Evolutionary conservation across 2,113 vertebrate species (phyloP), one percentile per base, ranked within the genome.

Genomic region (Hippocampus guttulatus): DNA sequence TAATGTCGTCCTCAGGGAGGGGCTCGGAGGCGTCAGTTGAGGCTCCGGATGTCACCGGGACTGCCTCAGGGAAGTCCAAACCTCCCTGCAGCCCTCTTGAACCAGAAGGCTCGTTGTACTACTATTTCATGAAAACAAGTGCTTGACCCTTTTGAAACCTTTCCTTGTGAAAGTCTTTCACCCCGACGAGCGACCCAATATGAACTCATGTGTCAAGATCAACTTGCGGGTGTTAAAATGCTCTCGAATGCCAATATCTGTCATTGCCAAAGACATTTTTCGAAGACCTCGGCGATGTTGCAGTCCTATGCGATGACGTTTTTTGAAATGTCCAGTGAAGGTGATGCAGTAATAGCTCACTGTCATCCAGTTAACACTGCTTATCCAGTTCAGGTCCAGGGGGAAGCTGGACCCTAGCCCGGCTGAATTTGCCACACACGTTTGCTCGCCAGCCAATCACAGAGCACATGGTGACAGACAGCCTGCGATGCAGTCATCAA

Each of bases 291-390:
- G 47, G 43, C 23, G 27, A 49, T 65, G 21, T 45, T 45, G 21
- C 63, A 23, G 63, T 64, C 38, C 38, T 41, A 64, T 23, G 64
- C 23, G 12, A 47, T 65, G 64, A 47, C 64, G 64, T 47, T n/a
- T 65, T 65, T 65, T 23, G 15, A 20, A 16, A 65, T 11, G 8
- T 14, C 66, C 49, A 54, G 66, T 20, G 66, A 67, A 67, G 25
- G 20, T 27, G 45, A 51, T 38, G 33, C 5, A 38, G 33, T 38
- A 23, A 30, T 67, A 21, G 16, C n/a, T 41, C 62, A 41, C 33
- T 10, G 33, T 20, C 62, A 64, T 40, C 16, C 30, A 64, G 18
- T 43, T 64, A 38, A n/a, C 9, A 3, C 40, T 9, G 21, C 7
- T 61, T 9, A 61, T 61, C 58, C 58, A 8, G 27, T 61, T 33